Conservation (phyloP, 2,888 invertebrate species). For the Petrophora chlorosata region DNA sequence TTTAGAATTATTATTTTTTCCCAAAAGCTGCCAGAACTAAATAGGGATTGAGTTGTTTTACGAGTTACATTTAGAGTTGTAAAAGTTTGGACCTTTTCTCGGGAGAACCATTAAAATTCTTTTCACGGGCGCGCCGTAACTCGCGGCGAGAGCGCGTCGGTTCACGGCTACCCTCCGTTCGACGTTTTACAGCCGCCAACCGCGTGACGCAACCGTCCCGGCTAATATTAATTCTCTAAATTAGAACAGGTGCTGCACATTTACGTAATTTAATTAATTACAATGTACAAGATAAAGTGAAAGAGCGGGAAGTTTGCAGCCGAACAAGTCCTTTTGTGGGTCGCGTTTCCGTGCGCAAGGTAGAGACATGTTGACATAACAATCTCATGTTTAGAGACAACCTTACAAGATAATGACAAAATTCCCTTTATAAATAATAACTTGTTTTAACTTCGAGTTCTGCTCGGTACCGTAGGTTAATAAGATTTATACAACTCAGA, state of each 20-base stretch:
- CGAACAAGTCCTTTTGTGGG: slow-evolving; percentile 3
- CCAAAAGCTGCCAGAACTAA: slow-evolving; percentile 17
- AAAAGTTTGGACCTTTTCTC: slow-evolving; percentile 34
- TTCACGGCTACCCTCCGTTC: slow-evolving; percentile 33
- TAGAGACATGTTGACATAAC: no score
- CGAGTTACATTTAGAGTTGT: slow-evolving; percentile 31
- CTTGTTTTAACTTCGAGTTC: no score
- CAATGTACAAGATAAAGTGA: slow-evolving; percentile 13
- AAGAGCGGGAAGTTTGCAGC: neutral
- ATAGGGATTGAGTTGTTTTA: slow-evolving; percentile 38
- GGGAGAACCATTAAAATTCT: slow-evolving; percentile 51
- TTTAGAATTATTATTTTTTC: slow-evolving; percentile 7
- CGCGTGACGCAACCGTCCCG: slow-evolving; percentile 31
- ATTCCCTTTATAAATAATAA: no score
- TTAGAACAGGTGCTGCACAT: slow-evolving; percentile 38
- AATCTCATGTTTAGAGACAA: no score
- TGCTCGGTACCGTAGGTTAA: no score
- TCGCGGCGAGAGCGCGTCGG: slow-evolving; percentile 29
- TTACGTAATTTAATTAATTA: slow-evolving; percentile 34
- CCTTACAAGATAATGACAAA: no score
- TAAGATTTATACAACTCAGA: no score
- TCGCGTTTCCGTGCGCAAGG: neutral
- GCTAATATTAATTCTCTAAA: slow-evolving; percentile 41
- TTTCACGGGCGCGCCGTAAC: slow-evolving; percentile 45
- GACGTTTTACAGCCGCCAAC: slow-evolving; percentile 39